Percentiles rank a stretch among this genome's conserved stretches.
Evolutionary conservation across 2,888 invertebrate genomes (phyloP).

Genomic region (Habroteleia sp.): DNA sequence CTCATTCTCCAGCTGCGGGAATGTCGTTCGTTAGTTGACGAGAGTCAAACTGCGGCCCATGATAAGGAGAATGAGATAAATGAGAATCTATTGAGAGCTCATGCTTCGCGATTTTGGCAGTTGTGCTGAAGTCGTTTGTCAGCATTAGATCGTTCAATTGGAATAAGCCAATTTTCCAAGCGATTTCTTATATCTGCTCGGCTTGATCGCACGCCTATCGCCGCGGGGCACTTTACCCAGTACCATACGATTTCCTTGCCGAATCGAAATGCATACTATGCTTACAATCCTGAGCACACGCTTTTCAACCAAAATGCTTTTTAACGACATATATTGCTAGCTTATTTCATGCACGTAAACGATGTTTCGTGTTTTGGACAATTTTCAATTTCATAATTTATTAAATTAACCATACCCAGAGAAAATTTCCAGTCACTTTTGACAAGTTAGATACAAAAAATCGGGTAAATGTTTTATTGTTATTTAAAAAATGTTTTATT

Average conservation of each 20-base stretch:
- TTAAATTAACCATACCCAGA: no score
- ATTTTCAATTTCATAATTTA: no score
- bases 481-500: no score
- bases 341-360: neutral
- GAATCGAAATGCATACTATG: conserved; percentile 29
- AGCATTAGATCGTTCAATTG: conserved; percentile 73
- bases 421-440: no score
- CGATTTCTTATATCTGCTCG: conserved; percentile 77
- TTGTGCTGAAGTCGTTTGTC: conserved; percentile 74
- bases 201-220: conserved; percentile 67
- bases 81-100: conserved; percentile 55
- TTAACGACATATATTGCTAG: no score
- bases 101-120: conserved; percentile 67
- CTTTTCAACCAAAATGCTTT: neutral
- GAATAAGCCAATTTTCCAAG: conserved; percentile 79
- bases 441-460: no score
- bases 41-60: conserved; percentile 33
- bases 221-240: conserved; percentile 39
- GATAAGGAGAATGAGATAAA: conserved; percentile 50
- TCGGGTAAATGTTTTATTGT: no score
- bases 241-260: conserved; percentile 16
- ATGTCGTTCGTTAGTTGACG: conserved; percentile 44
- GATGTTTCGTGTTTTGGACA: no score
- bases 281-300: no score
- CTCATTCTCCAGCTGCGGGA: conserved; percentile 9